Conservation (phyloP, 2,888 invertebrate genomes). For the Artemia sp. region DNA sequence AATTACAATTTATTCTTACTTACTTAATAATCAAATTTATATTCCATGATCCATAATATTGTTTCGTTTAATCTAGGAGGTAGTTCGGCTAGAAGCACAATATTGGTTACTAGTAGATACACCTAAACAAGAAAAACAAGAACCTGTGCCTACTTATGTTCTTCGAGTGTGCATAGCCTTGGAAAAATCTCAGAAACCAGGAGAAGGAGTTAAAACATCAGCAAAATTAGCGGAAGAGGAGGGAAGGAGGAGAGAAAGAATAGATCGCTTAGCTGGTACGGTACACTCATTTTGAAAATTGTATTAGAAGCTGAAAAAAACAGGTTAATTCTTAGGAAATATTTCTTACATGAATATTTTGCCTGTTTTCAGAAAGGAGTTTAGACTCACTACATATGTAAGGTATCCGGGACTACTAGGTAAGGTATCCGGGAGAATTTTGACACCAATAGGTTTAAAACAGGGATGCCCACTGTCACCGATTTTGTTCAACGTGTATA, state of each 20-base stretch:
- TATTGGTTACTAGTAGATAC: slow-evolving; percentile 88
- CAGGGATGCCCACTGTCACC: too few relatives aligned
- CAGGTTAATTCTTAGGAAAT: background rate
- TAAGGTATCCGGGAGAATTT: too few relatives aligned
- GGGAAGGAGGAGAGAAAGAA: slow-evolving; percentile 60
- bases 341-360: background rate
- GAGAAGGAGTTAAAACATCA: slow-evolving; percentile 70
- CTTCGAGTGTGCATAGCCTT: slow-evolving; percentile 74
- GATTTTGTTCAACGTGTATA: too few relatives aligned
- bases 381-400: too few relatives aligned
- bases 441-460: too few relatives aligned
- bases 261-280: slow-evolving; percentile 68
- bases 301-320: slow-evolving; percentile 18
- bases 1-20: too few relatives aligned
- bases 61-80: slow-evolving; percentile 44
- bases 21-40: too few relatives aligned
- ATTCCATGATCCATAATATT: too few relatives aligned
- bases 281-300: slow-evolving; percentile 24
- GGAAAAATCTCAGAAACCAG: slow-evolving; percentile 78
- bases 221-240: slow-evolving; percentile 70
- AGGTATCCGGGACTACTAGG: too few relatives aligned
- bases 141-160: slow-evolving; percentile 79
- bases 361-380: background rate
- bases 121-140: slow-evolving; percentile 80
- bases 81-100: slow-evolving; percentile 73